Base-by-base conservation (phyloP, 2,113 vertebrate genomes). In the Oncorhynchus keta region DNA sequence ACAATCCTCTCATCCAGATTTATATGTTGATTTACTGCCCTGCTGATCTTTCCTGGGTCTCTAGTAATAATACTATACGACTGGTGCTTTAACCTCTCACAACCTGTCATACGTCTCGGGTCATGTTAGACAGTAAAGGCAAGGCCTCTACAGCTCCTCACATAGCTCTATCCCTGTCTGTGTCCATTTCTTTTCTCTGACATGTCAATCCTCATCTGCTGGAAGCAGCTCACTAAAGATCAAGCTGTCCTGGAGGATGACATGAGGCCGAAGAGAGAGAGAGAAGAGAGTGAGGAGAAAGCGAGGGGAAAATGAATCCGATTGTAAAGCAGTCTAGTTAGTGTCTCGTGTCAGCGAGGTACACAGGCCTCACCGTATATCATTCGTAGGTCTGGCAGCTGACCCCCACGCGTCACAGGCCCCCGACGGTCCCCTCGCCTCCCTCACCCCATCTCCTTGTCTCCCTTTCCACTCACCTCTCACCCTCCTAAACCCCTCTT, bases 251-350 rank as follows among this genome's bases (percentile, higher is more conserved):
- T n/a, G 49, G 32, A 22, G 32, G 62, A 66, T n/a, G 62, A 48
- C 30, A 22, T 1, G 28, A 32, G 5, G 18, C 32, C 6, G 14
- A 18, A 55, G 18, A 71, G n/a, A 71, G n/a, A 45, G 74, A 32
- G 32, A 55, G 57, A 67, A 74, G 65, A 4, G 48, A 26, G 14
- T 9, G 45, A 13, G 67, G 51, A 62, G 49, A 85, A 83, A 85
- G 81, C 7, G 57, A 24, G 68, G 13, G 51, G 68, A 45, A 74
- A 68, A 49, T 16, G 84, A 90, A 79, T 82, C 57, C 72, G 62
- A 78, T 81, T 90, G 89, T 91, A 92, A 90, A 90, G 82, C 70
- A 20, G 87, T 73, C 90, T 91, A 88, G 91, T 93, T 92, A 92
- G 89, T 85, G 57, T 78, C 35, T 77, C 78, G 90, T 90, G 90